Evolutionary conservation across 2,113 vertebrate species (phyloP).

Genomic region (Zosterops lateralis): DNA sequence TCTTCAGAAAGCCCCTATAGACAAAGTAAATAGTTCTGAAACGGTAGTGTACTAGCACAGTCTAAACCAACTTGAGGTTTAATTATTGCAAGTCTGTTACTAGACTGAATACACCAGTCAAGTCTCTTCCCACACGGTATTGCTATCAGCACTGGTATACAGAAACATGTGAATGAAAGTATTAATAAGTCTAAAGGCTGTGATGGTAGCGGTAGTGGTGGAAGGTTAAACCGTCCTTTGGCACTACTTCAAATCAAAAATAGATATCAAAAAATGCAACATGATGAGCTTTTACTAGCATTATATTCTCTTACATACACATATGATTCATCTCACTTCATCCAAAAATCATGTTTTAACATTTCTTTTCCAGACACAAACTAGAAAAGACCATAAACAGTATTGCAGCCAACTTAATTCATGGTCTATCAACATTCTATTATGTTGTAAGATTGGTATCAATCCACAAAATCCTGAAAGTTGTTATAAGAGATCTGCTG

Average conservation of each 20-base stretch:
- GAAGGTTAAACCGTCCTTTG: slow-evolving; percentile 78
- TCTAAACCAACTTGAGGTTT: not conserved
- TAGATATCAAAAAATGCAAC: not conserved
- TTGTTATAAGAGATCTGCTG: not conserved
- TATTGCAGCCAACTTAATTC: not conserved
- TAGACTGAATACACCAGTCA: not conserved
- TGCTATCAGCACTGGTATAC: slow-evolving; percentile 74
- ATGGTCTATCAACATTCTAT: slow-evolving; percentile 23
- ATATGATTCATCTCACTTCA: not conserved
- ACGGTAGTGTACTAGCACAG: not conserved
- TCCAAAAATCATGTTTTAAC: not conserved
- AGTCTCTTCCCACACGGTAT: slow-evolving; percentile 61
- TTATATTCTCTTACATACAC: not conserved
- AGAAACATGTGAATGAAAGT: slow-evolving; percentile 62
- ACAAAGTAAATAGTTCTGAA: not conserved
- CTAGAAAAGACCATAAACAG: slow-evolving; percentile 33
- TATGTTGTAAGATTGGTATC: not conserved
- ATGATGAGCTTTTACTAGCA: slow-evolving; percentile 4
- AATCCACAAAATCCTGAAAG: slow-evolving; percentile 26
- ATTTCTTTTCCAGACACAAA: slow-evolving; percentile 14
- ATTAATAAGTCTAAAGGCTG: slow-evolving; percentile 51
- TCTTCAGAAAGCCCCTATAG: not conserved
- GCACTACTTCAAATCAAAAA: slow-evolving; percentile 33
- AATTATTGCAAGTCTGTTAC: not conserved
- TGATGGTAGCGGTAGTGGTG: slow-evolving; percentile 80